These are phyloP conservation scores for Drymodes brunneopygia DNA, from an alignment of 2,113 vertebrate species.

Conservation along the genomic window DNA sequence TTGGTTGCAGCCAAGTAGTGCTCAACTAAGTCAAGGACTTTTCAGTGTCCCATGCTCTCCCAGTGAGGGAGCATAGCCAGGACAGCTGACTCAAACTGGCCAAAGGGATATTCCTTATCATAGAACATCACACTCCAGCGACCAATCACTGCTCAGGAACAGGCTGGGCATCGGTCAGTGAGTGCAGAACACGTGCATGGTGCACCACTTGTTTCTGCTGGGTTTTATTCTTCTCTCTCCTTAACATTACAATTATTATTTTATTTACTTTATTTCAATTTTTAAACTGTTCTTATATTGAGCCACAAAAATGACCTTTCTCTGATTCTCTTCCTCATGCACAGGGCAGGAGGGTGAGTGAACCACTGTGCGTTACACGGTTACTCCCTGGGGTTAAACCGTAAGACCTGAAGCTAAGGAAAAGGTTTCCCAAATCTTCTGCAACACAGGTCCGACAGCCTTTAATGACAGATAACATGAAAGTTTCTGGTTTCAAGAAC, in stretches of 20 bases:
- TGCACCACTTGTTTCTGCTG: neutral
- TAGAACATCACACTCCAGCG: neutral
- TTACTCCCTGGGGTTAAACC: neutral
- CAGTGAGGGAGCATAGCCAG: neutral
- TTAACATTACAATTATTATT: neutral
- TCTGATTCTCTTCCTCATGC: neutral
- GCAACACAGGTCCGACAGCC: neutral
- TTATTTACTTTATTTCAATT: neutral
- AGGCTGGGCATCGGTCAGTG: neutral
- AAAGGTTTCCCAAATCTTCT: neutral
- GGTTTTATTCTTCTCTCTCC: neutral
- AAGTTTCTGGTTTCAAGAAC: neutral
- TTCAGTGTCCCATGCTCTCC: neutral
- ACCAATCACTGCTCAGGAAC: neutral
- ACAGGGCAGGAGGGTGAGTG: fast-evolving
- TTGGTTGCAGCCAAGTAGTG: neutral
- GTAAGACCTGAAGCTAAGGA: neutral
- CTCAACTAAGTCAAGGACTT: neutral
- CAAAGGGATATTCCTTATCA: neutral
- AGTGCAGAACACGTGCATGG: neutral
- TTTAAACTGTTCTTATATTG: neutral
- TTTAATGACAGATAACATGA: neutral
- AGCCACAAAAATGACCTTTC: neutral
- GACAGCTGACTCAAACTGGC: neutral
- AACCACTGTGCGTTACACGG: fast-evolving